A percentile compares a stretch with the other conserved stretches of the same genome.
Conservation (phyloP, 2,797 vertebrate genomes). For the Aratinga solstitialis region DNA sequence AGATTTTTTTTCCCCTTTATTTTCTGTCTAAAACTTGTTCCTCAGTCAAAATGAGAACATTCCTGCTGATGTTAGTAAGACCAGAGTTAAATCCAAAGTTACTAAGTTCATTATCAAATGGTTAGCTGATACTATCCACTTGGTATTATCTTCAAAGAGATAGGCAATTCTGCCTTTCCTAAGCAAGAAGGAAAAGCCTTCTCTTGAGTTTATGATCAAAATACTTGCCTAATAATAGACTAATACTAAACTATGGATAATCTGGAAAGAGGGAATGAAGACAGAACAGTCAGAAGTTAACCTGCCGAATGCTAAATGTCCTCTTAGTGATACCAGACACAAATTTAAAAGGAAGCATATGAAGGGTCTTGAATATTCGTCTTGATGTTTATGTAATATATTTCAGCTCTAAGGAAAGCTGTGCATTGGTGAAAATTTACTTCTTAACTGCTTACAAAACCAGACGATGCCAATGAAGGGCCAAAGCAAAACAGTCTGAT, state of each 20-base stretch:
- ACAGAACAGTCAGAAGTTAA: background rate
- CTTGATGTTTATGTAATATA: background rate
- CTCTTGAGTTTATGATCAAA: background rate
- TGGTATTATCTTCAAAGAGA: background rate
- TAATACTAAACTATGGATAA: background rate
- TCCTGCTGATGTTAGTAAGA: background rate
- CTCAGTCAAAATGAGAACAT: background rate
- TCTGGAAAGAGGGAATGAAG: background rate
- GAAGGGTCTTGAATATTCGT: background rate
- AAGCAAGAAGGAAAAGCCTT: background rate
- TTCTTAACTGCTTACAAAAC: background rate
- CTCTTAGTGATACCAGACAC: background rate
- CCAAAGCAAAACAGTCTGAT: background rate
- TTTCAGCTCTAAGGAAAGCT: background rate
- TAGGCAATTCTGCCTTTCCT: background rate
- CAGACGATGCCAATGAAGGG: background rate
- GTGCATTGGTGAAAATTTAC: background rate
- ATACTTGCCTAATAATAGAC: background rate
- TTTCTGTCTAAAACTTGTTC: background rate
- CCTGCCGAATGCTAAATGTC: background rate
- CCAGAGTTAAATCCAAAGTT: background rate
- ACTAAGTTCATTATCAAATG: background rate
- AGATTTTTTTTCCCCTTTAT: background rate
- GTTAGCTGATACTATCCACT: background rate
- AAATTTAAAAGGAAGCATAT: background rate